Evolutionary conservation across 2,888 invertebrate genomes (phyloP), one percentile per base, ranked within the genome.

Genomic region (Agrenia bidenticulata): DNA sequence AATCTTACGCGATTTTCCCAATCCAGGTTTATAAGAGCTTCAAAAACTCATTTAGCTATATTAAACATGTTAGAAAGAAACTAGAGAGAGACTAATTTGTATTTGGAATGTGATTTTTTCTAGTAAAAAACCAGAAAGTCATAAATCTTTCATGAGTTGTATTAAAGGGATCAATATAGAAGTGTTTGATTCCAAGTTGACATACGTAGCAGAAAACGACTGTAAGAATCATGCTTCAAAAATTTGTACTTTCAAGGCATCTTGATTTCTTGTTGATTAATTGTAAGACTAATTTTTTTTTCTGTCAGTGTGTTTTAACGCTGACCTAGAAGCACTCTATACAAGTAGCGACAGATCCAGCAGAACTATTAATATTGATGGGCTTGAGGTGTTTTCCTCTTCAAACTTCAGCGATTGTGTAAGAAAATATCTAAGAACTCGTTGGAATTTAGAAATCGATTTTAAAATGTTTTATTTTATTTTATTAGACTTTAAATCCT

Each of bases 331-430:
- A n/a, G 62, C 67, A 15, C 27, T 76, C 13, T 69, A 68, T 41
- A 67, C 73, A 9, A 72, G 72, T 4, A 74, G 71, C 53, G 73
- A 75, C 66, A 63, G 62, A 21, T 55, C 61, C 37, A 68, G 62
- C 49, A 59, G 67, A 15, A 65, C 54, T 11, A 55, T 76, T 5
- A 70, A 50, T 27, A 64, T 76, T 23, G 73, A 73, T 45, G 66
- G 75, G 50, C 73, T 76, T 69, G 76, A 76, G 63, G 73, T 75
- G 2, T 76, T 74, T 50, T 76, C 76, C 0, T 76, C 76, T 0
- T 76, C 76, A 9, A 73, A 72, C 58, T 76, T 67, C 61, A 75
- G 73, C 37, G 76, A 76, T 51, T 76, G 76, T 60, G 76, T 76
- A 73, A 72, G 76, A 56, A n/a, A n/a, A n/a, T n/a, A n/a, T n/a